Conservation (phyloP, 2,888 invertebrate genomes). For the Stenurella melanura region DNA sequence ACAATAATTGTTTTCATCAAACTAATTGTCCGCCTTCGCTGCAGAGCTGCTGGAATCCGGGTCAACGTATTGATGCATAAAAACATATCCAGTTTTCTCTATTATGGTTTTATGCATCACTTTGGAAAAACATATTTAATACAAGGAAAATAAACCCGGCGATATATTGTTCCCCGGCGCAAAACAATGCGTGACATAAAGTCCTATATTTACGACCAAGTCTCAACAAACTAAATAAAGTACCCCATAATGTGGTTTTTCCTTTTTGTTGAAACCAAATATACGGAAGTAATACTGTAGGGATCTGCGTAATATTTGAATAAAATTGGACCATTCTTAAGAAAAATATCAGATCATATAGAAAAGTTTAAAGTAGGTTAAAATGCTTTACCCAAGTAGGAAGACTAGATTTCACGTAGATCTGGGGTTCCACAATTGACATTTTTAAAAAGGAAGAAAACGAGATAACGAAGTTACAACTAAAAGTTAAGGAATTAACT, state of each 20-base stretch:
- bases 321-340: not conserved
- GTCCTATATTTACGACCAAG: constrained; percentile 31
- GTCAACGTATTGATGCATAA: not conserved
- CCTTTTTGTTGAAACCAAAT: not conserved
- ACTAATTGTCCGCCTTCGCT: no score
- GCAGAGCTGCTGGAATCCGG: no score
- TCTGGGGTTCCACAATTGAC: not conserved
- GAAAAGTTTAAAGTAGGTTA: constrained; percentile 9
- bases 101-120: not conserved
- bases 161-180: constrained; percentile 28
- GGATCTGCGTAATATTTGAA: constrained; percentile 9
- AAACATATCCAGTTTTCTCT: not conserved
- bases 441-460: not conserved
- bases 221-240: constrained; percentile 35
- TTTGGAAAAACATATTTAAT: constrained; percentile 24
- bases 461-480: not conserved
- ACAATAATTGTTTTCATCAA: no score
- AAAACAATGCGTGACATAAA: constrained; percentile 30
- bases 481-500: not conserved
- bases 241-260: constrained; percentile 19
- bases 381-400: not conserved
- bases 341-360: not conserved
- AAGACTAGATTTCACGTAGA: not conserved
- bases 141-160: constrained; percentile 29
- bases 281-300: not conserved